Conservation (phyloP, 2,113 vertebrate genomes). For the Notarius quadriscutis region DNA sequence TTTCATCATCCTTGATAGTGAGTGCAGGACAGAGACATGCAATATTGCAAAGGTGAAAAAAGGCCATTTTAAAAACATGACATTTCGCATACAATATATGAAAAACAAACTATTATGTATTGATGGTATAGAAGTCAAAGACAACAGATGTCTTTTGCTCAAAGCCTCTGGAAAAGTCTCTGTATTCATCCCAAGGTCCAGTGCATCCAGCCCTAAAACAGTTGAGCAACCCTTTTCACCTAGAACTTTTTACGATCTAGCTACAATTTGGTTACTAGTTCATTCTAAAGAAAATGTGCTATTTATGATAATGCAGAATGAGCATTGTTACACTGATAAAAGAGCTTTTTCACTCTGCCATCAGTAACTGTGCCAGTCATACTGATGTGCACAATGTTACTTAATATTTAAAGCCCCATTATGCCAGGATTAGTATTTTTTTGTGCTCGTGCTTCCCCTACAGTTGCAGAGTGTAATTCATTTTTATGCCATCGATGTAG, state of each 20-base stretch:
- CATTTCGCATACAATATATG: neutral
- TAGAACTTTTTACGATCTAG: neutral
- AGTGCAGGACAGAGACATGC: no score
- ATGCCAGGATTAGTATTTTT: no score
- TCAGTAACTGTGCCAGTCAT: neutral
- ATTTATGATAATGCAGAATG: neutral
- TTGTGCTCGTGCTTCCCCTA: no score
- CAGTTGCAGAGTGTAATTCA: no score
- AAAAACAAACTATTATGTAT: neutral
- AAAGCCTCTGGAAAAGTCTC: neutral
- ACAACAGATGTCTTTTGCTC: neutral
- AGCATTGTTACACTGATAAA: neutral
- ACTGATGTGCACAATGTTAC: neutral
- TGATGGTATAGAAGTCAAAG: neutral
- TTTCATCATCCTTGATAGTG: no score
- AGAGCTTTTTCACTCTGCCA: neutral
- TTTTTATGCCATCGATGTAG: no score
- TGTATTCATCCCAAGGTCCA: neutral
- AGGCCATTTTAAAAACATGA: neutral
- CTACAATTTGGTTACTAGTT: neutral
- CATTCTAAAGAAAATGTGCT: neutral
- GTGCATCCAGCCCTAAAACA: neutral
- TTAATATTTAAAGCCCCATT: neutral
- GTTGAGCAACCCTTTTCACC: neutral
- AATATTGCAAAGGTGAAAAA: no score